Percentiles rank a stretch among this genome's conserved stretches.
Conservation (phyloP, 2,888 invertebrate genomes). For the Eueremaeus valkanovi region DNA sequence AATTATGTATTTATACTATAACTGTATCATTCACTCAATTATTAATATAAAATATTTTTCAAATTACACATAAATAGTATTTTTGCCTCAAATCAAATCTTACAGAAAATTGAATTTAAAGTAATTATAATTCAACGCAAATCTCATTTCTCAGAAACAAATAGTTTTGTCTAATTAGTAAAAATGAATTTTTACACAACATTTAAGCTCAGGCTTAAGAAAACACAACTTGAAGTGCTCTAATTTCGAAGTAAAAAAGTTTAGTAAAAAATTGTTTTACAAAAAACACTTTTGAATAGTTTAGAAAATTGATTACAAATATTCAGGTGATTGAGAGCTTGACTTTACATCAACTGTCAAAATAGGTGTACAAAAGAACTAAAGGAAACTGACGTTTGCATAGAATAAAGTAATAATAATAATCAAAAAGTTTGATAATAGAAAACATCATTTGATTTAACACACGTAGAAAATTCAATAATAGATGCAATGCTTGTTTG, state of each 20-base stretch:
- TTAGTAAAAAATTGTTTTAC: not conserved
- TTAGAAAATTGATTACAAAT: conserved; percentile 23
- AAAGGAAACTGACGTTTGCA: not conserved
- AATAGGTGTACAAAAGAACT: not conserved
- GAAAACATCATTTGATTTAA: conserved; percentile 5
- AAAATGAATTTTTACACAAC: not conserved
- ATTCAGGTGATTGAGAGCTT: conserved; percentile 14
- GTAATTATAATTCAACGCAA: not conserved
- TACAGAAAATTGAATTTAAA: too few relatives aligned
- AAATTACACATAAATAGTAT: not conserved
- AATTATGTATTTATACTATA: too few relatives aligned
- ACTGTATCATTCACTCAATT: too few relatives aligned
- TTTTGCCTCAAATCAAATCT: too few relatives aligned
- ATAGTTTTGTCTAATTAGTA: not conserved
- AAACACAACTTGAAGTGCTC: not conserved
- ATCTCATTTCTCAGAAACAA: not conserved
- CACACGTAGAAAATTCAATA: conserved; percentile 8
- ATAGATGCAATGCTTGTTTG: not conserved
- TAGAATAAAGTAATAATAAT: conserved; percentile 16
- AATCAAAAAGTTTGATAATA: not conserved
- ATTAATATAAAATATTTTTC: not conserved
- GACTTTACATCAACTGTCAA: conserved; percentile 16
- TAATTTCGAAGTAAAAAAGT: not conserved
- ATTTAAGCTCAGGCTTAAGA: conserved; percentile 14
- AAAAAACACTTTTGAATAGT: not conserved